A percentile compares a stretch with the other conserved stretches of the same genome.
These are phyloP conservation scores for Poeciliopsis turneri DNA, from an alignment of 2,797 vertebrate genomes.

Conservation along the genomic window DNA sequence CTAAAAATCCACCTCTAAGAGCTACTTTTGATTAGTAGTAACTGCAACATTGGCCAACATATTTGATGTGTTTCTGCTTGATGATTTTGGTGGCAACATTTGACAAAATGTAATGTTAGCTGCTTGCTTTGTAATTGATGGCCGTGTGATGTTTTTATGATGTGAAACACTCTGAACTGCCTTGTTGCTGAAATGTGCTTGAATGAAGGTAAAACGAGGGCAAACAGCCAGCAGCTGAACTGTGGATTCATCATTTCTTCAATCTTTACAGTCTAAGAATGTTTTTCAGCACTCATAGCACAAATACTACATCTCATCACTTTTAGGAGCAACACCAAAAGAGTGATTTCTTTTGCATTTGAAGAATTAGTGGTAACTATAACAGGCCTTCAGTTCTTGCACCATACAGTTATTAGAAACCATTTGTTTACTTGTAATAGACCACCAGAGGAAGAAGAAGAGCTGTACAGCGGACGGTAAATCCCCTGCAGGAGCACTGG, in stretches of 20 bases:
- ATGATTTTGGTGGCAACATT: too few relatives aligned
- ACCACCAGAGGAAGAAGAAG: constrained; percentile 28
- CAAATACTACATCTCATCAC: neutral
- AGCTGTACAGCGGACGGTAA: constrained; percentile 5
- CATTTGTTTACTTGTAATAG: constrained; percentile 19
- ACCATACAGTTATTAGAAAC: constrained; percentile 8
- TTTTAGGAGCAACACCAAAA: neutral
- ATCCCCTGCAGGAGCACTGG: constrained; percentile 20
- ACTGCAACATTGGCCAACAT: too few relatives aligned
- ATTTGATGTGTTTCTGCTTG: too few relatives aligned
- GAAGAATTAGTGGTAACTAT: neutral
- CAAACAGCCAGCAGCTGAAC: neutral
- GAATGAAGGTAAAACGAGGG: neutral
- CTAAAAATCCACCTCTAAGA: too few relatives aligned
- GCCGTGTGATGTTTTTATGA: too few relatives aligned
- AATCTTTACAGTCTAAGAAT: neutral
- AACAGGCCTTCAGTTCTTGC: neutral
- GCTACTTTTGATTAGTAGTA: too few relatives aligned
- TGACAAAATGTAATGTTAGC: too few relatives aligned
- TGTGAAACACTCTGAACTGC: too few relatives aligned
- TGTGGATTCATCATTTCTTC: neutral
- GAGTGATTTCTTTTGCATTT: neutral
- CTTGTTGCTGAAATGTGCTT: too few relatives aligned
- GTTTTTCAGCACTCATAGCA: neutral
- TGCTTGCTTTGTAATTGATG: too few relatives aligned